These are phyloP conservation scores for Cantharis nigra DNA, from an alignment of 2,888 invertebrate genomes.

Conservation along the genomic window DNA sequence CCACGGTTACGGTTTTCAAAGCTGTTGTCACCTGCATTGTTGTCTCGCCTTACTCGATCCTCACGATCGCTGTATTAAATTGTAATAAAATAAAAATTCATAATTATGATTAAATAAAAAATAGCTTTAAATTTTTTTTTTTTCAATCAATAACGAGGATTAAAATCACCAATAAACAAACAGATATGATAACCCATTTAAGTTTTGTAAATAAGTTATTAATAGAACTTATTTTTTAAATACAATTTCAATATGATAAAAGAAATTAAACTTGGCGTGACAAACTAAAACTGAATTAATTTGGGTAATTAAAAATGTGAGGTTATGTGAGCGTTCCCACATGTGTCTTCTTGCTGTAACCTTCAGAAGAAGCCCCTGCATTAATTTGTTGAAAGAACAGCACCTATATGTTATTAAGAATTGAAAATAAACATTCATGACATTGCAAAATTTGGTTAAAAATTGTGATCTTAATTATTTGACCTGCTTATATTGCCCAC, in stretches of 20 bases:
- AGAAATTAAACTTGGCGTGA: neutral
- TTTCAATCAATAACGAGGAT: neutral
- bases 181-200: neutral
- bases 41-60: slow-evolving; percentile 45
- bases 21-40: slow-evolving; percentile 40
- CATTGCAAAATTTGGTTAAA: neutral
- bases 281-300: neutral
- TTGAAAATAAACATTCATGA: neutral
- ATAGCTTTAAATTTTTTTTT: neutral
- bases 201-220: neutral
- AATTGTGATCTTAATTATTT: neutral
- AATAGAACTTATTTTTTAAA: neutral
- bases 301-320: neutral
- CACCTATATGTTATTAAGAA: neutral
- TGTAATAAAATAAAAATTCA: no score
- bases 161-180: neutral
- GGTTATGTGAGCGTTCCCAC: neutral
- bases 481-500: neutral
- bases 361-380: neutral
- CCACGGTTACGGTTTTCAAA: slow-evolving; percentile 60
- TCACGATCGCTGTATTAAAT: slow-evolving; percentile 41
- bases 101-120: no score
- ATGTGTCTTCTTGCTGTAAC: neutral
- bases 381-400: neutral
- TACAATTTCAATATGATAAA: neutral